Conservation (phyloP, 2,113 vertebrate species). For the Engraulis encrasicolus region DNA sequence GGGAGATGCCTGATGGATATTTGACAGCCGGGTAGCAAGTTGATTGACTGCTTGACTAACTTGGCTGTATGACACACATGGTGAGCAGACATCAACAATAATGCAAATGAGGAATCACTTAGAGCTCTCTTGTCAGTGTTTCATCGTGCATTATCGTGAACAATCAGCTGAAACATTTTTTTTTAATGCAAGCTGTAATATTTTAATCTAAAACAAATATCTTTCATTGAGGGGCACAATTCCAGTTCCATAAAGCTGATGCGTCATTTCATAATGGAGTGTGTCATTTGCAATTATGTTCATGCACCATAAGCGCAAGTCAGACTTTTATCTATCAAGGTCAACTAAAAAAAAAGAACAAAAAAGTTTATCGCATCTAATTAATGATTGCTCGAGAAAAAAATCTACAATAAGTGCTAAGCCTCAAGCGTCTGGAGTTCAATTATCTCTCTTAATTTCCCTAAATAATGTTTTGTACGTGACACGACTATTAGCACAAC, state of each 20-base stretch:
- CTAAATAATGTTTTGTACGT: constrained; percentile 39
- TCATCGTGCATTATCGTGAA: not conserved
- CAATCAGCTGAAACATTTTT: not conserved
- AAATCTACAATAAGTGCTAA: constrained; percentile 18
- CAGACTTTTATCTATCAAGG: not conserved
- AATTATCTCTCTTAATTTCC: constrained; percentile 47
- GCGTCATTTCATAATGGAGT: not conserved
- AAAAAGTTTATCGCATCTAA: not conserved
- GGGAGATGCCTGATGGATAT: no score
- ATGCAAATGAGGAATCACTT: no score
- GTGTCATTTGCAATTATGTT: not conserved
- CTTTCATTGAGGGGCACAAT: not conserved
- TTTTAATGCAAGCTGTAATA: not conserved
- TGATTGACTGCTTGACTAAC: no score
- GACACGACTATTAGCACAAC: constrained; percentile 44
- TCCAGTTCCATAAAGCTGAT: not conserved
- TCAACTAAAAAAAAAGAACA: no score
- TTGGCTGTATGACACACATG: no score
- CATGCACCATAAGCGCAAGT: not conserved
- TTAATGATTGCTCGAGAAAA: constrained; percentile 41
- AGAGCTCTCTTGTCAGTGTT: not conserved
- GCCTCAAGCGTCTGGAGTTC: constrained; percentile 30
- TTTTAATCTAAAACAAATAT: not conserved
- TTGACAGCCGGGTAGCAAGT: no score
- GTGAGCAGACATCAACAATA: no score